Evolutionary conservation across 2,113 vertebrate species (phyloP).

Genomic region (Uria lomvia): DNA sequence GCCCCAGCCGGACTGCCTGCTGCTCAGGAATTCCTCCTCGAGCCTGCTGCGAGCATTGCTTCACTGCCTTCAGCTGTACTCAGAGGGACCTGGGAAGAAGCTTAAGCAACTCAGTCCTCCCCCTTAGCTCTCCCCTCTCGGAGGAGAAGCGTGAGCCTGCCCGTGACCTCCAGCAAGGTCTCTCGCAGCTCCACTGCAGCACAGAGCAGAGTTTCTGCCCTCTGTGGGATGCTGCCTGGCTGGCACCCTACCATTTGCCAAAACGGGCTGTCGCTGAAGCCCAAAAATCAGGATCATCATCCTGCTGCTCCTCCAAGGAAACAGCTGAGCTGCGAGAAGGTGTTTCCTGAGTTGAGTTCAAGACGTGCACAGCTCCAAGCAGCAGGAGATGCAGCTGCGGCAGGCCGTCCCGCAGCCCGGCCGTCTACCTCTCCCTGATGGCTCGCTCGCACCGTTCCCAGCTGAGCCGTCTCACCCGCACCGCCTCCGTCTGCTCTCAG

Average conservation of each 20-base stretch:
- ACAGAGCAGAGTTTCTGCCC: not conserved
- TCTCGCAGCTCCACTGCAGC: not conserved
- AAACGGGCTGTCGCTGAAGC: not conserved
- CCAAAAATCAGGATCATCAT: not conserved
- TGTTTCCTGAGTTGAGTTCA: not conserved
- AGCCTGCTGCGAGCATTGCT: fast-evolving
- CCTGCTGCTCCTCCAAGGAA: not conserved
- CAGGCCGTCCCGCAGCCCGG: not conserved
- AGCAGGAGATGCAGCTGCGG: not conserved
- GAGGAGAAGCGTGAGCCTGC: not conserved
- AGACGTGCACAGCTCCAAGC: fast-evolving
- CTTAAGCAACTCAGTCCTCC: not conserved
- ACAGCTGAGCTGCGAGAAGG: not conserved
- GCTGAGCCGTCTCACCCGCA: not conserved
- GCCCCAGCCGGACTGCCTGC: not conserved
- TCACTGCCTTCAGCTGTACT: not conserved
- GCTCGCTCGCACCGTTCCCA: fast-evolving
- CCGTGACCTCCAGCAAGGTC: not conserved
- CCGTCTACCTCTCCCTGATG: not conserved
- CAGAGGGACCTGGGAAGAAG: not conserved
- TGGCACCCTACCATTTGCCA: too few relatives aligned
- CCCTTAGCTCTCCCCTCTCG: fast-evolving
- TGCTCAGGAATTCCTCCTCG: not conserved
- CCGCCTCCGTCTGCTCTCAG: not conserved
- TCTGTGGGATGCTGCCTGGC: too few relatives aligned